These are phyloP conservation scores for Phanerotoma sp. DNA, from an alignment of 2,888 invertebrate genomes.

Conservation along the genomic window DNA sequence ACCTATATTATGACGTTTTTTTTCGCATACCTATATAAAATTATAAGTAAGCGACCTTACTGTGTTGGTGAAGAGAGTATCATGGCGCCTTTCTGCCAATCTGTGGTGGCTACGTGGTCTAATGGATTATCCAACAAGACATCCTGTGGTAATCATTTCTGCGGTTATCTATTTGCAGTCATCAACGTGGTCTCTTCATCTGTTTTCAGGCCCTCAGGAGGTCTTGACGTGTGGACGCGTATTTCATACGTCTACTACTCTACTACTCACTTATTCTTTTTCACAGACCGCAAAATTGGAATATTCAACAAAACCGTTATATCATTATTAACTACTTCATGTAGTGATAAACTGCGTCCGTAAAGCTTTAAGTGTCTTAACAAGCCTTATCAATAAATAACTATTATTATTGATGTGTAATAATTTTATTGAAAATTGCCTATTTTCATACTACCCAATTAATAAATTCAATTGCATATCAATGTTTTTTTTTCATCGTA, in stretches of 20 bases:
- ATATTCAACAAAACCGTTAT: slow-evolving; percentile 15
- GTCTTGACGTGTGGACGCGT: not conserved
- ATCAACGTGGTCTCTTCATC: slow-evolving; percentile 21
- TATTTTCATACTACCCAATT: too few species aligned
- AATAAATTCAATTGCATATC: too few species aligned
- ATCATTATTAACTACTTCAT: slow-evolving; percentile 19
- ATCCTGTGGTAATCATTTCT: slow-evolving; percentile 14
- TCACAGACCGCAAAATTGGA: slow-evolving; percentile 24
- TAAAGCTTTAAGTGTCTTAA: too few species aligned
- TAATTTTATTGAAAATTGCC: too few species aligned
- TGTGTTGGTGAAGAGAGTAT: not conserved
- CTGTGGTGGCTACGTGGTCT: slow-evolving; percentile 5
- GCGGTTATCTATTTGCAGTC: slow-evolving; percentile 16
- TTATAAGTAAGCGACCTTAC: slow-evolving; percentile 23
- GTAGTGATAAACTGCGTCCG: not conserved
- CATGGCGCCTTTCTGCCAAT: slow-evolving; percentile 7
- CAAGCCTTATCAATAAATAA: too few species aligned
- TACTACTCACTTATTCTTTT: too few species aligned
- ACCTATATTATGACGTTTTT: too few species aligned
- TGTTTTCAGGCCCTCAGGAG: not conserved
- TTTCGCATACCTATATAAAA: slow-evolving; percentile 4
- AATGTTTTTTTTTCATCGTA: too few species aligned
- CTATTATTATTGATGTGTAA: too few species aligned
- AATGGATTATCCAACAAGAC: slow-evolving; percentile 21
- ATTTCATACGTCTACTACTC: not conserved